Evolutionary conservation across 2,888 invertebrate genomes (phyloP).

Genomic region (Rhamnusium bicolor): DNA sequence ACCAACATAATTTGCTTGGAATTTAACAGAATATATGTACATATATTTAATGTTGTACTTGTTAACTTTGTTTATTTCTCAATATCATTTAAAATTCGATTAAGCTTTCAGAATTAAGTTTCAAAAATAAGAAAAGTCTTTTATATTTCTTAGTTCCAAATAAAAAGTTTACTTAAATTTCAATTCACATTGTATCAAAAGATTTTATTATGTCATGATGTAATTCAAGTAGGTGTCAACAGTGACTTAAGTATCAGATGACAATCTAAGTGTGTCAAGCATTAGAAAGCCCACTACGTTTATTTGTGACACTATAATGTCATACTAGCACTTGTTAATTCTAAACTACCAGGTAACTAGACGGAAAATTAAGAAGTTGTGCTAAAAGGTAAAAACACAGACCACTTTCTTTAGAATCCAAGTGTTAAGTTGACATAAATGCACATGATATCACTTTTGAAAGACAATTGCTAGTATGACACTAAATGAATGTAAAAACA

Average conservation of each 20-base stretch:
- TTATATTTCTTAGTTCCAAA: too few relatives aligned
- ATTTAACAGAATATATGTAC: too few relatives aligned
- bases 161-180: too few relatives aligned
- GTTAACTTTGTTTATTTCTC: too few relatives aligned
- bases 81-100: too few relatives aligned
- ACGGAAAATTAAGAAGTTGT: constrained; percentile 3
- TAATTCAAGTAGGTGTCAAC: too few relatives aligned
- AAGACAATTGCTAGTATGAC: constrained; percentile 60
- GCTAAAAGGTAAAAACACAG: constrained; percentile 41
- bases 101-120: too few relatives aligned
- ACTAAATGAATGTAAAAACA: constrained; percentile 43
- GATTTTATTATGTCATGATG: too few relatives aligned
- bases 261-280: not conserved
- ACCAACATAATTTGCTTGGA: not conserved
- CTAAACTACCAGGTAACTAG: constrained; percentile 31
- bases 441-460: constrained; percentile 39
- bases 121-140: not conserved
- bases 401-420: constrained; percentile 56
- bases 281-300: constrained; percentile 14
- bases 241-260: constrained; percentile 6
- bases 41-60: too few relatives aligned
- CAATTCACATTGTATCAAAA: too few relatives aligned
- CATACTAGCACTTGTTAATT: constrained; percentile 53
- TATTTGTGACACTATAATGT: constrained; percentile 46
- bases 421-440: constrained; percentile 38